A percentile compares a stretch with the other conserved stretches of the same genome.
These are phyloP conservation scores for Naso thynnoides DNA, from an alignment of 2,797 vertebrate genomes.

Conservation along the genomic window DNA sequence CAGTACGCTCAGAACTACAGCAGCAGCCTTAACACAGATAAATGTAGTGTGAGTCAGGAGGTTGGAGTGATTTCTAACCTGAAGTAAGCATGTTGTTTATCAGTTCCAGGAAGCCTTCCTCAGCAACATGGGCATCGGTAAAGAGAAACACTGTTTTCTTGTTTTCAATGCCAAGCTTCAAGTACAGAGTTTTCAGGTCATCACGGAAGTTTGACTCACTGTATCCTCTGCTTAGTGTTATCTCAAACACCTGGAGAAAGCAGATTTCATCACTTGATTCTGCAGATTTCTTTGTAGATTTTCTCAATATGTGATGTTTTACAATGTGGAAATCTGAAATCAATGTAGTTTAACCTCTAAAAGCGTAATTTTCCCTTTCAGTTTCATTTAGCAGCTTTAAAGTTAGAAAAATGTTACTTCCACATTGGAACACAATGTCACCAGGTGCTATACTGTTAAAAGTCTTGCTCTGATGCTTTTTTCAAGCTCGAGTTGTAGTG, in stretches of 20 bases:
- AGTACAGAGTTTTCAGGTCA: slow-evolving; percentile 91
- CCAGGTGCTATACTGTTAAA: background rate
- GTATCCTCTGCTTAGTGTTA: slow-evolving; percentile 92
- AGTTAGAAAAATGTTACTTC: background rate
- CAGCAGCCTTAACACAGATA: slow-evolving; percentile 7
- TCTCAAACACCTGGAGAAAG: slow-evolving; percentile 91
- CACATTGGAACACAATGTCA: background rate
- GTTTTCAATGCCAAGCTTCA: slow-evolving; percentile 92
- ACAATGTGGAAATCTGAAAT: slow-evolving; percentile 8
- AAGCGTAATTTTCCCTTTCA: background rate
- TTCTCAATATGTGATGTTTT: background rate
- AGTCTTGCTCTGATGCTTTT: background rate
- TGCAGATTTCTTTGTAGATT: background rate
- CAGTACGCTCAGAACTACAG: background rate
- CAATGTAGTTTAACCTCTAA: background rate
- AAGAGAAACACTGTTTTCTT: slow-evolving; percentile 93
- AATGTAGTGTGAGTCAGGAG: background rate
- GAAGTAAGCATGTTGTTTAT: slow-evolving; percentile 99
- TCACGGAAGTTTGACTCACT: slow-evolving; percentile 91
- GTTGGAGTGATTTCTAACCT: slow-evolving; percentile 78
- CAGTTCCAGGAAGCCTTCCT: slow-evolving; percentile 97
- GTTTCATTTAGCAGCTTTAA: slow-evolving; percentile 10
- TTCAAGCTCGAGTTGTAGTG: background rate
- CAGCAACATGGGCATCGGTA: slow-evolving; percentile 93
- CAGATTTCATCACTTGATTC: slow-evolving; percentile 2